Evolutionary conservation across 2,797 vertebrate species (phyloP).

Genomic region (Sebastes melanostomus): DNA sequence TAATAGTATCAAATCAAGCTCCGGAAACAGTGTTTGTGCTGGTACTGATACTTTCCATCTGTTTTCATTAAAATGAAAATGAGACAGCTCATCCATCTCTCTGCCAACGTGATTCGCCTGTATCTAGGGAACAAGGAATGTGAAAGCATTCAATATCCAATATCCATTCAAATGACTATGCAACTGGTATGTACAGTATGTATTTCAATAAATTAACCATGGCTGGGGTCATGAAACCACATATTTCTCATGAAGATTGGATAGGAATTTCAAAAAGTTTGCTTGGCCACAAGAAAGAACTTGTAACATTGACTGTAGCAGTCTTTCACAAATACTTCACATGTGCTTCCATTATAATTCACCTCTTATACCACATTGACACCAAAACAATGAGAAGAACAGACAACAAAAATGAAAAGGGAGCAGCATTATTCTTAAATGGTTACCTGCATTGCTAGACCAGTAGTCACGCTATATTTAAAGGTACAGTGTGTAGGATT

Average conservation of each 20-base stretch:
- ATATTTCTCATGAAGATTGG: neutral
- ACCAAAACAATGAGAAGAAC: neutral
- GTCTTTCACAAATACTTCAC: neutral
- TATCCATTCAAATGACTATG: conserved; percentile 54
- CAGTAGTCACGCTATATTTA: neutral
- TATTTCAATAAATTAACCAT: conserved; percentile 32
- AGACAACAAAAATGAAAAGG: neutral
- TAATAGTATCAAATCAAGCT: conserved; percentile 38
- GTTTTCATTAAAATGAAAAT: conserved; percentile 73
- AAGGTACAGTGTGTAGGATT: neutral
- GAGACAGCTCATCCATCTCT: conserved; percentile 64
- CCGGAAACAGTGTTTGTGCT: conserved; percentile 53
- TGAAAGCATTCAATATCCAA: conserved; percentile 40
- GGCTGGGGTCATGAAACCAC: conserved; percentile 10
- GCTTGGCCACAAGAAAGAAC: neutral
- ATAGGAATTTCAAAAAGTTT: neutral
- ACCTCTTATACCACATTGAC: neutral
- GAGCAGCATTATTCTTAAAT: neutral
- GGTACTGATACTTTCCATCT: conserved; percentile 57
- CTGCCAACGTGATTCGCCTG: conserved; percentile 42
- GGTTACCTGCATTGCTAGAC: neutral
- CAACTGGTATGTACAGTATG: neutral
- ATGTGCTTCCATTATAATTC: neutral
- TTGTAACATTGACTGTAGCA: neutral
- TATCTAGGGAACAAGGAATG: conserved; percentile 22